phyloP scores from a whole-genome alignment of 2,888 invertebrate species.

The Cyclophora albipunctata region DNA sequence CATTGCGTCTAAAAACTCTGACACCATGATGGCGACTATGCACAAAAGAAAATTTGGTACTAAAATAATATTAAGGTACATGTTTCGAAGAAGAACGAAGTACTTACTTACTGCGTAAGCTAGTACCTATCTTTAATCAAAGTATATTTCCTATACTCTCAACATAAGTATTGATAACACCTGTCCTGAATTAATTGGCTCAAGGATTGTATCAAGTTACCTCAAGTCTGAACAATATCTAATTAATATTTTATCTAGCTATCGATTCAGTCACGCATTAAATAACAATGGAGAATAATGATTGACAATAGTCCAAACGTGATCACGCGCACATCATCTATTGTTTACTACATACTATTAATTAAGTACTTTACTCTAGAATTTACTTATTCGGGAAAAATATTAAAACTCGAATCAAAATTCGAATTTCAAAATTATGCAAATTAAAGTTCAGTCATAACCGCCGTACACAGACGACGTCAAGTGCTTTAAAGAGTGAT shows the following conservation, averaged over 20 bases:
- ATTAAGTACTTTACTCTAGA: too few relatives aligned
- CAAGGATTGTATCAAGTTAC: constrained; percentile 15
- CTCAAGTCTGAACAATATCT: constrained; percentile 14
- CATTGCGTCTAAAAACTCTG: too few relatives aligned
- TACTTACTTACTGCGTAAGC: too few relatives aligned
- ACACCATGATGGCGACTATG: too few relatives aligned
- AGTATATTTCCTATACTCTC: not conserved
- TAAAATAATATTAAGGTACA: too few relatives aligned
- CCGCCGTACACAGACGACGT: too few relatives aligned
- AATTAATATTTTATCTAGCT: constrained; percentile 57
- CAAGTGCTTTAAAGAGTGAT: too few relatives aligned
- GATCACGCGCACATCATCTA: constrained; percentile 44
- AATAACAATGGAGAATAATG: constrained; percentile 53
- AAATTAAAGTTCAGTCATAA: not conserved
- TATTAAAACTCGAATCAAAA: not conserved
- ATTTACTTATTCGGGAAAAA: not conserved
- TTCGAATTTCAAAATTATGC: not conserved
- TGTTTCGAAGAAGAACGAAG: too few relatives aligned
- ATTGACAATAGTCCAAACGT: constrained; percentile 53
- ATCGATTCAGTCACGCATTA: constrained; percentile 52
- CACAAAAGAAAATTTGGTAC: too few relatives aligned
- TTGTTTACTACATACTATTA: not conserved
- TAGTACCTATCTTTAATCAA: too few relatives aligned
- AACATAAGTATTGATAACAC: not conserved
- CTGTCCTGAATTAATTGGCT: constrained; percentile 6